Evolutionary conservation across 2,888 invertebrate species (phyloP).

Genomic region (Zele albiditarsus): DNA sequence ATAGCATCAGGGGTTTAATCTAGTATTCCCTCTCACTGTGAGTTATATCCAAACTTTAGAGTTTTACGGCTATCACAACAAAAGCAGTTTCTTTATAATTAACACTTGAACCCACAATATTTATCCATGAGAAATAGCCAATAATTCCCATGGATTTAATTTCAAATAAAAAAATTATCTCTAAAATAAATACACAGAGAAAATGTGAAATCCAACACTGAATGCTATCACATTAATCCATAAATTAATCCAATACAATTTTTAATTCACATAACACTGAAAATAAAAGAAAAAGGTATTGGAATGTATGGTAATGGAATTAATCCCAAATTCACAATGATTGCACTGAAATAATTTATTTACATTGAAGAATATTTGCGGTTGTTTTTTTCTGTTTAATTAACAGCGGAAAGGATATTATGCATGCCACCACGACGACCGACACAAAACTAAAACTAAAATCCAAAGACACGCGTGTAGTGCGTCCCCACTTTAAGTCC

Average conservation of each 20-base stretch:
- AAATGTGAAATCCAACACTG: too few relatives aligned
- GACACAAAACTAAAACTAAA: slow-evolving; percentile 69
- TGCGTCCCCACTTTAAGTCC: slow-evolving; percentile 57
- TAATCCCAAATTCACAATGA: too few relatives aligned
- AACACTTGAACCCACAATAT: not conserved
- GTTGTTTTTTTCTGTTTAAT: not conserved
- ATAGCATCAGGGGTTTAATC: slow-evolving; percentile 34
- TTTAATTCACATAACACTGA: too few relatives aligned
- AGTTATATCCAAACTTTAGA: slow-evolving; percentile 4
- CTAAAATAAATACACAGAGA: too few relatives aligned
- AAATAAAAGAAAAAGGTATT: too few relatives aligned
- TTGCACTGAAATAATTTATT: too few relatives aligned
- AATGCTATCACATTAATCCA: too few relatives aligned
- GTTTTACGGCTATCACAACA: not conserved
- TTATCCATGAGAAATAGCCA: not conserved
- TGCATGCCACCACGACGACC: slow-evolving; percentile 47
- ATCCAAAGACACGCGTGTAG: slow-evolving; percentile 69
- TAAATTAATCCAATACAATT: too few relatives aligned
- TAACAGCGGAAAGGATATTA: not conserved
- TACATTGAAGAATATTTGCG: not conserved
- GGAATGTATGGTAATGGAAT: too few relatives aligned
- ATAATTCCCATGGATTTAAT: not conserved
- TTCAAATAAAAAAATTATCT: too few relatives aligned
- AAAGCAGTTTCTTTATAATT: slow-evolving; percentile 1
- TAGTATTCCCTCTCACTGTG: not conserved